Base-by-base conservation (phyloP, 2,797 vertebrate species). In the Eutrigla gurnardus region DNA sequence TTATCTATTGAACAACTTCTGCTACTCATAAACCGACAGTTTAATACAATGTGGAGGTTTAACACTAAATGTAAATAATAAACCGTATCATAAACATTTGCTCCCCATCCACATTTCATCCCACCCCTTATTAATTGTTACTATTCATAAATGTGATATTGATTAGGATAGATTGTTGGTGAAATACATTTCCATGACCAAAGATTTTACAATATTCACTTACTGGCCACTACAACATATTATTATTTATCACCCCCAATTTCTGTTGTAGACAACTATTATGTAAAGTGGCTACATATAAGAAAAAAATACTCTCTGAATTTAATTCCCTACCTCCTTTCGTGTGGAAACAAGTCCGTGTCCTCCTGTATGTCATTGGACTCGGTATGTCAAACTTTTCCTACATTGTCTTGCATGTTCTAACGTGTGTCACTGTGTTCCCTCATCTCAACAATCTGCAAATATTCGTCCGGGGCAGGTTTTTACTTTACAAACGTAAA, bases 381-480 rank as follows among this genome's bases (percentile, higher is more conserved):
- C n/a, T 73, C 12, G 17, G 35, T 61, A 13, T 66, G 50, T 78
- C 36, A 64, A 49, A 61, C 57, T 4, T 69, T 18, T 65, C 77
- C 45, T 12, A 47, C 89, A 79, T 74, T 50, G 45, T 65, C 81
- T 63, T 86, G 76, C 86, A 88, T 90, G 85, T 61, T 64, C 45
- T 77, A 46, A 32, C 5, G 12, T 83, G 47, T 69, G 65, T 55
- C 49, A 39, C 43, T 36, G 43, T 74, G 37, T 81, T 58, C 10
- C 36, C 49, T 76, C 80, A 77, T 82, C 57, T 68, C 59, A 82
- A 79, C 37, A 63, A 57, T 52, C 74, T 85, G 88, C 92, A 93
- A 93, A 93, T 91, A 93, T 93, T 88, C 76, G 43, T 80, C 75
- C 64, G 42, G 77, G 67, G 70, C 85, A 81, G 82, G 82, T 75